Evolutionary conservation across 2,797 vertebrate genomes (phyloP), one percentile per base, ranked within the genome.

Genomic region (Chloroceryle inda): DNA sequence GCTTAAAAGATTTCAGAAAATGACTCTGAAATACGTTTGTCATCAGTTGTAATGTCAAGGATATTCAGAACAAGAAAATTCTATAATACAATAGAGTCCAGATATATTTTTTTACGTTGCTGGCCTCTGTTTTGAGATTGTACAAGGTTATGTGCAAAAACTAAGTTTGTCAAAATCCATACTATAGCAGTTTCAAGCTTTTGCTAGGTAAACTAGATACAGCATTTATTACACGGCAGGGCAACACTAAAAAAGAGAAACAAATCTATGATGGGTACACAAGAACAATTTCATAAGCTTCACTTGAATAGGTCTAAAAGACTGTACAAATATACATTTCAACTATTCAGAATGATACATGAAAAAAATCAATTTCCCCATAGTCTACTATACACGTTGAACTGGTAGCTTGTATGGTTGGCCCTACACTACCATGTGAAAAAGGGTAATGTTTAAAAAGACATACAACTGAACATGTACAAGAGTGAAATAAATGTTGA

Each of bases 251-350:
- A 98, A 98, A 98, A 98, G 98, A 98, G 94, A 98, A 98, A 97
- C 98, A 98, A 98, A 98, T 98, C 98, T 99, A 98, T 98, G 97
- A 98, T 98, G 98, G 98, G 97, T 98, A 99, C 99, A 99, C 98
- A 98, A 98, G 97, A 98, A 98, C 98, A 98, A 98, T 98, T 98
- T 98, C 98, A 98, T 98, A 98, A 98, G 98, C 98, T 97, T 99
- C 98, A 98, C 98, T 98, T 99, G 98, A 98, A 99, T 98, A 98
- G 98, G 98, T 99, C 99, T 99, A 99, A 99, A 99, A 99, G 99
- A 99, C 99, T 99, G 99, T 99, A 99, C 99, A 99, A 99, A 99
- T 99, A 98, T 99, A 99, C 99, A 99, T 98, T 98, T 98, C 97
- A 98, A 97, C 98, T 98, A 98, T 98, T 98, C 98, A 98, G 98